Conservation (phyloP, 2,888 invertebrate species). For the Calameuta pallipes region DNA sequence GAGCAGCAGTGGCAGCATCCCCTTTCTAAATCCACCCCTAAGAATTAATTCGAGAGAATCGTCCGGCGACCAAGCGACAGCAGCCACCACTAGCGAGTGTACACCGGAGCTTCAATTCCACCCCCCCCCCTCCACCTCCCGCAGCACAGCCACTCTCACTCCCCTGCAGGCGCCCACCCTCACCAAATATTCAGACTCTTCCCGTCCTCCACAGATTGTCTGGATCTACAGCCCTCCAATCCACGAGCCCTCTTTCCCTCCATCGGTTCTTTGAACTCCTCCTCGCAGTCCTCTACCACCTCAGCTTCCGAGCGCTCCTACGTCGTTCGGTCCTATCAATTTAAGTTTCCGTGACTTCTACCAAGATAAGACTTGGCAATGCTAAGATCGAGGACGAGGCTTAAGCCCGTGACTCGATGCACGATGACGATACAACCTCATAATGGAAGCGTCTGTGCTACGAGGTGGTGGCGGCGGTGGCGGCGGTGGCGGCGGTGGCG, state of each 20-base stretch:
- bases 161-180: neutral
- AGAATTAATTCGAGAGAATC: constrained; percentile 66
- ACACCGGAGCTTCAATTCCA: constrained; percentile 8
- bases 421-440: too few species aligned
- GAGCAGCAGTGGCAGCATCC: constrained; percentile 32
- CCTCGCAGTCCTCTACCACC: neutral
- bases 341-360: constrained; percentile 43
- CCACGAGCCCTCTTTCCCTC: constrained; percentile 33
- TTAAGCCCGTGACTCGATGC: too few species aligned
- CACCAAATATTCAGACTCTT: too few species aligned
- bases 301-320: constrained; percentile 9
- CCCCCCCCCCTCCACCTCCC: constrained; percentile 28
- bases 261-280: constrained; percentile 25
- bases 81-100: constrained; percentile 35
- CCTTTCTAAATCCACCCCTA: constrained; percentile 49
- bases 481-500: too few species aligned
- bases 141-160: constrained; percentile 5
- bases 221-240: constrained; percentile 24
- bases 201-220: too few species aligned
- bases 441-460: too few species aligned
- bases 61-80: constrained; percentile 57
- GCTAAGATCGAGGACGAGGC: too few species aligned
- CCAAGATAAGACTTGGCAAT: constrained; percentile 36
- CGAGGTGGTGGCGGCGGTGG: too few species aligned
- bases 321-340: constrained; percentile 42